These are phyloP conservation scores for Speoplatyrhinus poulsoni DNA, from an alignment of 2,113 vertebrate genomes.

Conservation along the genomic window DNA sequence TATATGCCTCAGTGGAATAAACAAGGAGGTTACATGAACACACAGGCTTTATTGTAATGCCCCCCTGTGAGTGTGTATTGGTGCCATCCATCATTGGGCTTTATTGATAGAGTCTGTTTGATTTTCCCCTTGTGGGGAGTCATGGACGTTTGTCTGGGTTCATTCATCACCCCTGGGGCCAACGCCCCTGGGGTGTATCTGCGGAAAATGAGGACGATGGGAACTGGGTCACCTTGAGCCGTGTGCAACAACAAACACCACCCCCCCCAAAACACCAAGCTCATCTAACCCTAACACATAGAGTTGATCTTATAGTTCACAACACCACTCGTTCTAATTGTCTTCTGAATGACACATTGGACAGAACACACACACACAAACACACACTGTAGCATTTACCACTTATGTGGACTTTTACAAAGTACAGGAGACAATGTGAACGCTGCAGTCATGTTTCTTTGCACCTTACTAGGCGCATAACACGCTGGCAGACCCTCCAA, in stretches of 20 bases:
- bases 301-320: conserved; percentile 4
- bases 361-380: background rate
- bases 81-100: conserved; percentile 27
- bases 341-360: background rate
- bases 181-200: conserved; percentile 7
- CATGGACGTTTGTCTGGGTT: conserved; percentile 7
- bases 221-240: conserved; percentile 60
- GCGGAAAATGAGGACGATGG: conserved; percentile 37
- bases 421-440: conserved; percentile 26
- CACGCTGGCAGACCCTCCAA: conserved; percentile 31
- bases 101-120: conserved; percentile 35
- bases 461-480: conserved; percentile 29
- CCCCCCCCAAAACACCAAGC: conserved; percentile 13
- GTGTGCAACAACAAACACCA: conserved; percentile 23
- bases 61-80: background rate
- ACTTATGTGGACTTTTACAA: conserved; percentile 41
- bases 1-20: background rate
- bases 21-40: background rate
- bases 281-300: conserved; percentile 5
- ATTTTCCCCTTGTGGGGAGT: conserved; percentile 26
- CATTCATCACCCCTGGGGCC: conserved; percentile 30
- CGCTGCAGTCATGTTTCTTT: conserved; percentile 30
- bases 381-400: conserved; percentile 1
- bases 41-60: no score
- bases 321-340: background rate